phyloP scores from a whole-genome alignment of 2,113 vertebrate genomes.

The Heterotilapia buettikoferi region DNA sequence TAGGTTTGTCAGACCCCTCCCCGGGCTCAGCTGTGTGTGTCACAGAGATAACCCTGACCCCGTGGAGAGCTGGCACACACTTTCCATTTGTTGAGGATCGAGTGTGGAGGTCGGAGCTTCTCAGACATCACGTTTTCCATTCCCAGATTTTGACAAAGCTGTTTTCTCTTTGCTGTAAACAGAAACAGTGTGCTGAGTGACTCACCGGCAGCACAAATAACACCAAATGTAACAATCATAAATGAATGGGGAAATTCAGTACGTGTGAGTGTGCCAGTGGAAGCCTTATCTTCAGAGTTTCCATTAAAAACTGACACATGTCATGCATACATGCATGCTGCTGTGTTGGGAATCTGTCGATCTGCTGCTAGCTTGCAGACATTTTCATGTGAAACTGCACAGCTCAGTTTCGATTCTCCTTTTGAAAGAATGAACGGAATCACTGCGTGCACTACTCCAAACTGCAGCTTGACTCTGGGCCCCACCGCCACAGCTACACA shows the following conservation, averaged over 20 bases:
- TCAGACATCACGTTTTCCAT: neutral
- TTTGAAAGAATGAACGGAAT: neutral
- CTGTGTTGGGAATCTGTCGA: neutral
- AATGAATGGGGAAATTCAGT: neutral
- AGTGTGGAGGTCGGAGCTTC: neutral
- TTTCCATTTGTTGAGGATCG: neutral
- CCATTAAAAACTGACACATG: neutral
- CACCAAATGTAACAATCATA: neutral
- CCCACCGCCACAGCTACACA: neutral
- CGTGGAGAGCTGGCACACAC: neutral
- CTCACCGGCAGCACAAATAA: neutral
- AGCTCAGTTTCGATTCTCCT: neutral
- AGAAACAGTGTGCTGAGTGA: neutral
- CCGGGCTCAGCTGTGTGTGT: neutral
- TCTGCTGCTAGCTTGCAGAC: neutral
- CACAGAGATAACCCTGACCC: neutral
- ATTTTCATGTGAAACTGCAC: neutral
- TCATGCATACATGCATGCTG: neutral
- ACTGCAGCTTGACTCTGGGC: neutral
- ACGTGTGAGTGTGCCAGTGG: neutral
- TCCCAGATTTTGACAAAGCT: neutral
- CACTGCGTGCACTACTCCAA: neutral
- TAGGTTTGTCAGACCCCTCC: neutral
- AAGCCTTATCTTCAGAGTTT: neutral
- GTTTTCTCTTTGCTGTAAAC: neutral